Percentiles rank a stretch among this genome's conserved stretches.
These are phyloP conservation scores for Nyctibius grandis DNA, from an alignment of 2,797 vertebrate species.

Conservation along the genomic window DNA sequence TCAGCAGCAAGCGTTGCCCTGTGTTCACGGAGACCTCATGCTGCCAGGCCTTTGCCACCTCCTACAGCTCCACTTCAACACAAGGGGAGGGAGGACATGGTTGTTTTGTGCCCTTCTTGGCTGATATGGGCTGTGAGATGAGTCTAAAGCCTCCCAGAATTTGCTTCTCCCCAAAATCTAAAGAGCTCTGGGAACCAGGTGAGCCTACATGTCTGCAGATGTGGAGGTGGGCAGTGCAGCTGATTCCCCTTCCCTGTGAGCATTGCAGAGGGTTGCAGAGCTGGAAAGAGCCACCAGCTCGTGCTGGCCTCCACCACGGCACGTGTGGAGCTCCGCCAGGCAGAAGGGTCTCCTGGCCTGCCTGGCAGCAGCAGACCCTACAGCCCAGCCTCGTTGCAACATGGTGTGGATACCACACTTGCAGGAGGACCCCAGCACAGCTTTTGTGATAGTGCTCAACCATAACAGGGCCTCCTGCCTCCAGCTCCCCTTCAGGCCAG, in stretches of 20 bases:
- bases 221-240: fast-evolving
- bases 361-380: background rate
- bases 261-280: background rate
- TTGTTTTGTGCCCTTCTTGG: background rate
- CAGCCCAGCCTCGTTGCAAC: background rate
- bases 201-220: background rate
- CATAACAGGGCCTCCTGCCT: background rate
- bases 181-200: background rate
- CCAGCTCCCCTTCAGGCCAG: background rate
- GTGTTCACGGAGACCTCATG: background rate
- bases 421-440: background rate
- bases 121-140: background rate
- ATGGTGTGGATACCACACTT: background rate
- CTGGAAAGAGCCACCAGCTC: background rate
- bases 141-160: background rate
- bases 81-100: fast-evolving
- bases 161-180: background rate
- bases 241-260: background rate
- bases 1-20: fast-evolving
- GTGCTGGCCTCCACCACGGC: background rate
- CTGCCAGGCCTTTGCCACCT: background rate
- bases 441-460: background rate
- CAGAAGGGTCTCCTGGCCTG: background rate
- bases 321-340: fast-evolving
- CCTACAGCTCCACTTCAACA: background rate